These are phyloP conservation scores for Gobio occitaniae DNA, from an alignment of 2,797 vertebrate genomes.

Conservation along the genomic window DNA sequence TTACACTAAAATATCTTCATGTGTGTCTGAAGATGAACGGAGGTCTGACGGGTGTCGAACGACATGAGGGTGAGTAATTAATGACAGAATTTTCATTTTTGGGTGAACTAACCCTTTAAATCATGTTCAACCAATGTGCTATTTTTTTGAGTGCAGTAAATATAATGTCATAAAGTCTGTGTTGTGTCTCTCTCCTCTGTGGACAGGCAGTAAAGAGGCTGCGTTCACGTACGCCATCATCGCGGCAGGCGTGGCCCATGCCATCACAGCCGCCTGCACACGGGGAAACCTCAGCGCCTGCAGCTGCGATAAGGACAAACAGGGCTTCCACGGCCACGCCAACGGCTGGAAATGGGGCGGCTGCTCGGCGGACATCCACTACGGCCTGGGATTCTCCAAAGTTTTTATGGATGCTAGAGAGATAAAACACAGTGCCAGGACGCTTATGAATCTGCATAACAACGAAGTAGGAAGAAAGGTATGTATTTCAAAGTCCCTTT, in stretches of 20 bases:
- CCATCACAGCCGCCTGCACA: conserved; percentile 93
- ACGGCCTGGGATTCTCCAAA: conserved; percentile 94
- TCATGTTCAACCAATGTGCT: no score
- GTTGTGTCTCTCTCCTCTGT: conserved; percentile 37
- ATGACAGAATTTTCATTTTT: no score
- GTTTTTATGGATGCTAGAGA: conserved; percentile 96
- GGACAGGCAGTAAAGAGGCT: conserved; percentile 92
- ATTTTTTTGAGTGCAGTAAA: neutral
- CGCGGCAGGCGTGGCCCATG: conserved; percentile 93
- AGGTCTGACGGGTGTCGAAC: no score
- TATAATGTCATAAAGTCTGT: neutral
- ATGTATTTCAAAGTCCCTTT: conserved; percentile 63
- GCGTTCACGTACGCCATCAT: conserved; percentile 97
- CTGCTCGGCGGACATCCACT: conserved; percentile 95
- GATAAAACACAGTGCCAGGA: conserved; percentile 94
- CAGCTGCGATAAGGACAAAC: conserved; percentile 96
- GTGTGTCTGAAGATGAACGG: no score
- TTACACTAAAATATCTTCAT: no score
- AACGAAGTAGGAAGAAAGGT: conserved; percentile 97
- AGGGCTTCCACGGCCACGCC: conserved; percentile 93
- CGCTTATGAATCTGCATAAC: conserved; percentile 98
- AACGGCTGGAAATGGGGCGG: conserved; percentile 99
- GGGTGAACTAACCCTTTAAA: no score
- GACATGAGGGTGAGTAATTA: no score
- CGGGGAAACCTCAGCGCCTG: conserved; percentile 98